These are phyloP conservation scores for Drosophila conformis DNA, from an alignment of 2,888 invertebrate species.

Conservation along the genomic window DNA sequence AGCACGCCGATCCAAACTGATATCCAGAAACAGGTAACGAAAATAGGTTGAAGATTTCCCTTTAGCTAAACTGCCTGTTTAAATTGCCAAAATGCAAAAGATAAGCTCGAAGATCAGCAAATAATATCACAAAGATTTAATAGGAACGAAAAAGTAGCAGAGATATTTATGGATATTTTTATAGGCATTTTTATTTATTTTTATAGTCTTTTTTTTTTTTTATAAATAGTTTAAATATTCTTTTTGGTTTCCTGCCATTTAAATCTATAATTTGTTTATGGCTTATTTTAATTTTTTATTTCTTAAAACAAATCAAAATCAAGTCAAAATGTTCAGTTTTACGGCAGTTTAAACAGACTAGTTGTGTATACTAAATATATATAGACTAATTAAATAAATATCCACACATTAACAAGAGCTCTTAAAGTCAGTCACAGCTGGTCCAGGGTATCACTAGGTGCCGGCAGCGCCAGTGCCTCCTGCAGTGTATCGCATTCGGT, in stretches of 20 bases:
- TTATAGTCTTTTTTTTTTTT: background rate
- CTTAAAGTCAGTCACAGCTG: conserved; percentile 33
- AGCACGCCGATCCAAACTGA: conserved; percentile 10
- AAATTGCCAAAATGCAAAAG: background rate
- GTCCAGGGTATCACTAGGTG: conserved; percentile 64
- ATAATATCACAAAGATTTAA: background rate
- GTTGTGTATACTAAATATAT: conserved; percentile 1
- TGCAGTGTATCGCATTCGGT: conserved; percentile 71
- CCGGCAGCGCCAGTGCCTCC: conserved; percentile 70
- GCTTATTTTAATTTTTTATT: background rate
- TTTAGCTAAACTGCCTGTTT: conserved; percentile 15
- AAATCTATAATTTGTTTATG: background rate
- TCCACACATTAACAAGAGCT: conserved; percentile 25
- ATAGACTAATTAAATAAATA: conserved; percentile 36
- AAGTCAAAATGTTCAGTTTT: background rate
- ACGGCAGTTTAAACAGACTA: conserved; percentile 21
- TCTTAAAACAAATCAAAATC: background rate
- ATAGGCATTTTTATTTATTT: background rate
- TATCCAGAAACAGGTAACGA: conserved; percentile 40
- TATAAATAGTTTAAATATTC: background rate
- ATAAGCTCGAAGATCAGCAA: background rate
- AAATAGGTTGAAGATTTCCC: conserved; percentile 10
- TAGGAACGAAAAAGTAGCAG: background rate
- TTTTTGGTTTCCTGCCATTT: background rate
- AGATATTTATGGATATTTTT: background rate